A percentile compares a stretch with the other conserved stretches of the same genome.
These are phyloP conservation scores for Hyperopisus bebe DNA, from an alignment of 2,113 vertebrate genomes.

Conservation along the genomic window DNA sequence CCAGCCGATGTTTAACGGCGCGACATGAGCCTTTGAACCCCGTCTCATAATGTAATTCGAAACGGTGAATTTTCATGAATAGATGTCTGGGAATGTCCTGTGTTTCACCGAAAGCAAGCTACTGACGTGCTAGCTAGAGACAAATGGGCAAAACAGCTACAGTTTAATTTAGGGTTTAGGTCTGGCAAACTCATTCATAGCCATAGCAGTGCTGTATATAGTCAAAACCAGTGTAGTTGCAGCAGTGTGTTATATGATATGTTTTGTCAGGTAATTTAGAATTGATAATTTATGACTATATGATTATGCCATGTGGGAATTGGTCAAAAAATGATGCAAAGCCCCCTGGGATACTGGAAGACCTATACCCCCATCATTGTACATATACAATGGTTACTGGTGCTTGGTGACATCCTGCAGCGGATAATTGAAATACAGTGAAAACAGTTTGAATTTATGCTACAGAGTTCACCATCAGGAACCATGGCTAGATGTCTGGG, in stretches of 20 bases:
- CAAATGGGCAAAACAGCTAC: neutral
- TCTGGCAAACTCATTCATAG: neutral
- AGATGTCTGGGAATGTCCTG: constrained; percentile 1
- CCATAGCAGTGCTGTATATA: neutral
- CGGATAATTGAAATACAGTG: neutral
- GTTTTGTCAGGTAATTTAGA: neutral
- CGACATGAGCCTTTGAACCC: neutral
- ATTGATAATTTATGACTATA: neutral
- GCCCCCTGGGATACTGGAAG: neutral
- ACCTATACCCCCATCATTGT: neutral
- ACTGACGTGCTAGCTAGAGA: neutral
- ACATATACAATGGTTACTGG: neutral
- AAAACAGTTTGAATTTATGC: neutral
- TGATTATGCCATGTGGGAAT: neutral
- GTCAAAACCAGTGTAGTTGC: neutral
- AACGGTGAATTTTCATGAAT: neutral
- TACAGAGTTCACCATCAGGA: neutral
- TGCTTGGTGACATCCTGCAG: neutral
- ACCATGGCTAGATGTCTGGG: neutral
- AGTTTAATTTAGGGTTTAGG: neutral
- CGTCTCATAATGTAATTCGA: neutral
- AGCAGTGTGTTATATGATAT: neutral
- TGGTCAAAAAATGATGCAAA: neutral
- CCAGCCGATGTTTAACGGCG: neutral
- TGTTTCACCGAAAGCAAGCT: neutral